Base-by-base conservation (phyloP, 2,113 vertebrate genomes). In the Cavia aperea region DNA sequence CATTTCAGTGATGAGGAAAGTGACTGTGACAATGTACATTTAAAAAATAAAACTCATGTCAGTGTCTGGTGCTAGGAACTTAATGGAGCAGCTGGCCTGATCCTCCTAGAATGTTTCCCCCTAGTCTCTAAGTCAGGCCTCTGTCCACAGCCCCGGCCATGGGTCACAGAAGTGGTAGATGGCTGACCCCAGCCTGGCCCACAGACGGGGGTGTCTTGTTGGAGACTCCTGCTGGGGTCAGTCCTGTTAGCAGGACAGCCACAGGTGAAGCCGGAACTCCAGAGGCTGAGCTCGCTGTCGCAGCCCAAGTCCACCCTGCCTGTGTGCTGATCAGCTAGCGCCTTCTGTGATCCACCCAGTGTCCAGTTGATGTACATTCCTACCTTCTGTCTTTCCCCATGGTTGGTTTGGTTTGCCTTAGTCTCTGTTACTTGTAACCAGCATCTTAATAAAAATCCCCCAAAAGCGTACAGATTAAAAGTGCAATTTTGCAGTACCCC, bases 341-440 rank as follows among this genome's bases (percentile, higher is more conserved):
- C 29, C 31, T 90, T 63, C 88, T 92, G 29, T 39, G n/a, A 89
- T 39, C 82, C 26, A 33, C 16, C 58, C 29, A 10, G 46, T 58
- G 12, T 60, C 62, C 56, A 29, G 19, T 13, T 60, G 29, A 36
- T 29, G 65, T 24, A 43, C 63, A 7, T 31, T 73, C 24, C 29
- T 49, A 49, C 13, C 68, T 19, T n/a, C 66, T 90, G 39, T 21
- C 31, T 58, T 51, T 11, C 3, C n/a, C 62, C 70, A 46, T n/a
- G 26, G 43, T 94, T 88, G 81, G 39, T 43, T 94, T 89, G 51
- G 12, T 65, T 90, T 88, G 54, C 43, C 46, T 94, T 90, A 21
- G 24, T 75, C 82, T 94, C 78, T 95, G 63, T 88, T 83, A 81
- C 43, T 82, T 81, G 12, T 5, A 70, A 90, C 83, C 23, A 86